Base-by-base conservation (phyloP, 92 coral and sea anemone species). In the Actinernus sp. region DNA sequence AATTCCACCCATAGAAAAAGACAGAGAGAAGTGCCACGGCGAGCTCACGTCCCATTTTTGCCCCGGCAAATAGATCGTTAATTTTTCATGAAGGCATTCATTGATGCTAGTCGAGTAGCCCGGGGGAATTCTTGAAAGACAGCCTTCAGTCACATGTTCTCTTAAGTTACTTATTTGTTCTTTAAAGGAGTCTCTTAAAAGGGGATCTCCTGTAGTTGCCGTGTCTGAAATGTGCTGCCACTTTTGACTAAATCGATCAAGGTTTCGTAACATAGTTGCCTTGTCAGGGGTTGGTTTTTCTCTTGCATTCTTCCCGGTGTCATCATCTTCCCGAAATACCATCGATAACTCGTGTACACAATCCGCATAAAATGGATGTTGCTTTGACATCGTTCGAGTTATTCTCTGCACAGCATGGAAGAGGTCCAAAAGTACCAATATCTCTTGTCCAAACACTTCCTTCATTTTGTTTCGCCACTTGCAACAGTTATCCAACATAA, bases 31-130 rank as follows among this genome's bases (percentile, higher is more conserved):
- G 30, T 1, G 82, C 78, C 21, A 74, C 19, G 2, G 88, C 83
- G 16, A 82, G 62, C 50, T 82, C 66, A 0, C 62, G 82, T 12
- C 88, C 88, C 88, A 82, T 73, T 57, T 81, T 71, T 24, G 87
- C 81, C n/a, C 87, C 81, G 11, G 87, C 87, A 34, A 77, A 77
- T 27, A 77, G 20, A 4, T 66, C 69, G 20, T 65, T 77, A 76
- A 25, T 66, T 65, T 64, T 55, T 81, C 68, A 32, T 81, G 81
- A 14, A 81, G 65, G 21, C 87, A 49, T 47, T 80, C 63, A 30
- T 71, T 80, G 17, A 45, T 70, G 49, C 79, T 71, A 22, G 86
- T 79, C 17, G 64, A 46, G 48, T 59, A 79, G 5, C 86, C 64
- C 11, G 79, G 65, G 3, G 86, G 86, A 49, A 79, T 79, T 17